Conservation (phyloP, 2,888 invertebrate genomes). For the Nyleta sp. region DNA sequence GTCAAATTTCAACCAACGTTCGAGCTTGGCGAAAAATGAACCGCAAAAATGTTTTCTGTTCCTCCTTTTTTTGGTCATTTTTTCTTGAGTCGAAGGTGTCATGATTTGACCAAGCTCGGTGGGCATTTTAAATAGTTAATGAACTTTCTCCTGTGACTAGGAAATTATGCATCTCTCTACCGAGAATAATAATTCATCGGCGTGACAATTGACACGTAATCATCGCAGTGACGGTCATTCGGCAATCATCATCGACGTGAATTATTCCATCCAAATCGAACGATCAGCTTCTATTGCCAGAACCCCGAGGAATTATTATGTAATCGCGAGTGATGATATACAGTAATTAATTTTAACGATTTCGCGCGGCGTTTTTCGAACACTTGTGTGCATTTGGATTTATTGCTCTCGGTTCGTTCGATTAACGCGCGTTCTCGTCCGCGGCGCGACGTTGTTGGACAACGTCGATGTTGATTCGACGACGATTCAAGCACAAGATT, state of each 20-base stretch:
- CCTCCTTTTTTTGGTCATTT: no score
- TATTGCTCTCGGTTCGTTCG: no score
- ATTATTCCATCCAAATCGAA: slow-evolving; percentile 59
- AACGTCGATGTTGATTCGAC: no score
- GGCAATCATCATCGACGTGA: slow-evolving; percentile 58
- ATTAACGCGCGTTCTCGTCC: no score
- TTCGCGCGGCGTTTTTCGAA: no score
- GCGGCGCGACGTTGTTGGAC: no score
- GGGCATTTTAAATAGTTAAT: slow-evolving; percentile 44
- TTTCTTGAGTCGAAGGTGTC: neutral
- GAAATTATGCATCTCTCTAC: slow-evolving; percentile 51
- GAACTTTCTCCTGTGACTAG: slow-evolving; percentile 50
- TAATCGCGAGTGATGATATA: slow-evolving; percentile 50
- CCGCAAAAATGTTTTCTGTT: no score
- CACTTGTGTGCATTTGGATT: no score
- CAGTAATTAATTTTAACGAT: slow-evolving; percentile 55
- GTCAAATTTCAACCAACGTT: no score
- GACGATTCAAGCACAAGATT: no score
- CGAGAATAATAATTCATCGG: slow-evolving; percentile 58
- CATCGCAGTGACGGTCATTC: slow-evolving; percentile 60
- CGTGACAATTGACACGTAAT: slow-evolving; percentile 62
- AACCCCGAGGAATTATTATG: slow-evolving; percentile 54
- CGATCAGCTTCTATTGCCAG: slow-evolving; percentile 47
- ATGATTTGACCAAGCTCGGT: slow-evolving; percentile 28
- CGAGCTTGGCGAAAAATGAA: slow-evolving; percentile 38